phyloP scores from a whole-genome alignment of 2,888 invertebrate genomes.

The Hipparchia semele region DNA sequence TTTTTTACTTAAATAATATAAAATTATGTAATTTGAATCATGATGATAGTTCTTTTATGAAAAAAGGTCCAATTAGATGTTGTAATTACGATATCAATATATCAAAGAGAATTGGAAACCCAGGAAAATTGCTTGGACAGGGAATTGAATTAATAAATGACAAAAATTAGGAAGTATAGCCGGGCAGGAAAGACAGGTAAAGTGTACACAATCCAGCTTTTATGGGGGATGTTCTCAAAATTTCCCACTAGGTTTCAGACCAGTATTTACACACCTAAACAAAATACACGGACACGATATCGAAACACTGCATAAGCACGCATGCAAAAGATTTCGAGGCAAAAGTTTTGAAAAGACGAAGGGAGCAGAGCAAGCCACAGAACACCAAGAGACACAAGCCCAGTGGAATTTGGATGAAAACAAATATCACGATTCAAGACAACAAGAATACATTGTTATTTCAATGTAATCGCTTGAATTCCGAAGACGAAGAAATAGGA shows the following conservation, averaged over 20 bases:
- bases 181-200: background rate
- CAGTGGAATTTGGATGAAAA: constrained; percentile 80
- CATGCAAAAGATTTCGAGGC: constrained; percentile 80
- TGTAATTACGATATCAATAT: too few species aligned
- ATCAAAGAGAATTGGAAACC: too few species aligned
- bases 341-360: constrained; percentile 60
- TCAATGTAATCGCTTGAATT: constrained; percentile 67
- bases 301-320: constrained; percentile 75
- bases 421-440: constrained; percentile 57
- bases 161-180: background rate
- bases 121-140: too few species aligned
- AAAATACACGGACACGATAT: constrained; percentile 68
- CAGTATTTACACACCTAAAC: constrained; percentile 62
- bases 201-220: background rate
- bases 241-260: background rate
- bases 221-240: background rate
- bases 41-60: too few species aligned
- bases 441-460: constrained; percentile 77
- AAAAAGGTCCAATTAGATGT: too few species aligned
- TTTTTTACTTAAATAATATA: background rate
- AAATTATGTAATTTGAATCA: too few species aligned
- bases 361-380: constrained; percentile 49
- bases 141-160: background rate
- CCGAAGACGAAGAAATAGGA: constrained; percentile 51
- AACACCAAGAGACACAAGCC: constrained; percentile 45